Evolutionary conservation across 2,797 vertebrate species (phyloP), one percentile per base, ranked within the genome.

Genomic region (Myotis daubentonii): DNA sequence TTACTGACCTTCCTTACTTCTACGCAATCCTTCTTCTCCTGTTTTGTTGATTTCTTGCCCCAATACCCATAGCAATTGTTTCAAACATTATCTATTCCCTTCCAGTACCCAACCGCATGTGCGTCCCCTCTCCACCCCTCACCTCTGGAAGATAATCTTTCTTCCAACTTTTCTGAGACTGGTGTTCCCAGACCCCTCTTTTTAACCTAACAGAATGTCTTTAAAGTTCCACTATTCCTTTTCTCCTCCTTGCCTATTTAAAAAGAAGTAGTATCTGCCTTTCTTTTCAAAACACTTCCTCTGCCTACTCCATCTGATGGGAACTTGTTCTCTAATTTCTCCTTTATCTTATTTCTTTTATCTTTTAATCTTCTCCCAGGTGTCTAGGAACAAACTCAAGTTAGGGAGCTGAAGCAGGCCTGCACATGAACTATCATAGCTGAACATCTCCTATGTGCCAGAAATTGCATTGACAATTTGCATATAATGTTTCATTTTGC

Each of bases 401-500:
- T 51, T 25, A 22, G 8, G 55, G 22, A 47, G 10, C 38, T 30
- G 2, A 33, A 84, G 20, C 25, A 93, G 62, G 19, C 30, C 60
- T 78, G 75, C 49, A 57, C 22, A 71, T 53, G 57, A 89, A 68
- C 22, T 60, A 41, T 75, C 25, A 41, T 22, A 8, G 22, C 41
- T 91, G 47, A 83, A 91, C 57, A 53, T 80, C 60, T 82, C 38
- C 65, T 75, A 7, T 19, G 25, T 33, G 28, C 38, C 70, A 87
- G 55, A 78, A 8, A 91, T 15, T 87, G 38, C 41, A 30, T 38
- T 80, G 41, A 89, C 16, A 84, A 87, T 87, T 66, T 87, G 5
- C 57, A 93, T 41, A 25, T 23, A 74, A 47, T 81, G 66, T 85
- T 87, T 88, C 41, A 78, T 88, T 93, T 92, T 76, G 23, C 86